Conservation (phyloP, 1,140 invertebrate genomes). For the Saccostrea cuccullata region DNA sequence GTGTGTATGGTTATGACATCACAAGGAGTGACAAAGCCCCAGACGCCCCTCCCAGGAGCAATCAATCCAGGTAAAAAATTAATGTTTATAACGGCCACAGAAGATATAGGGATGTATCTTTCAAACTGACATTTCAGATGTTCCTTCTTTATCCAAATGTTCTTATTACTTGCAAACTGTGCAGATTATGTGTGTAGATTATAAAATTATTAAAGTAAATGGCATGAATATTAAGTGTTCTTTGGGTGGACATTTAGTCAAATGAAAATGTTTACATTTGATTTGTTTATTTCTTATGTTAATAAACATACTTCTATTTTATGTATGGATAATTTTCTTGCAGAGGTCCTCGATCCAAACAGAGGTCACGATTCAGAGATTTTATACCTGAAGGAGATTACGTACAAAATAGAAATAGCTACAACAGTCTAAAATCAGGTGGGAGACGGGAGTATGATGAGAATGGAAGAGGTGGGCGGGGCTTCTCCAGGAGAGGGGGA, state of each 20-base stretch:
- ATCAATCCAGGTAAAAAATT: conserved; percentile 79
- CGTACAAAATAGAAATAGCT: conserved; percentile 39
- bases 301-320: too few relatives aligned
- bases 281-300: too few relatives aligned
- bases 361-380: conserved; percentile 53
- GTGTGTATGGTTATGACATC: conserved; percentile 96
- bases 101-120: too few relatives aligned
- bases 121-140: too few relatives aligned
- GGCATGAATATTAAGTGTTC: too few relatives aligned
- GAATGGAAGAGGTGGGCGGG: conserved; percentile 24
- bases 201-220: too few relatives aligned
- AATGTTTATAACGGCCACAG: too few relatives aligned
- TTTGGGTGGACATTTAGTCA: too few relatives aligned
- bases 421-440: conserved; percentile 39
- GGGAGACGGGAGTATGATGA: conserved; percentile 3
- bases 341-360: conserved; percentile 54
- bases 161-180: too few relatives aligned
- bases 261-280: too few relatives aligned
- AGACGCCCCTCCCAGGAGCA: conserved; percentile 90
- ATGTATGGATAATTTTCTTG: background rate
- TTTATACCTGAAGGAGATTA: conserved; percentile 53
- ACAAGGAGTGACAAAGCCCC: conserved; percentile 87
- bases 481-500: conserved; percentile 8
- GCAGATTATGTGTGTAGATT: too few relatives aligned
- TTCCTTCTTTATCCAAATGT: too few relatives aligned